Base-by-base conservation (phyloP, 2,888 invertebrate genomes). In the Aspidiotus destructor region DNA sequence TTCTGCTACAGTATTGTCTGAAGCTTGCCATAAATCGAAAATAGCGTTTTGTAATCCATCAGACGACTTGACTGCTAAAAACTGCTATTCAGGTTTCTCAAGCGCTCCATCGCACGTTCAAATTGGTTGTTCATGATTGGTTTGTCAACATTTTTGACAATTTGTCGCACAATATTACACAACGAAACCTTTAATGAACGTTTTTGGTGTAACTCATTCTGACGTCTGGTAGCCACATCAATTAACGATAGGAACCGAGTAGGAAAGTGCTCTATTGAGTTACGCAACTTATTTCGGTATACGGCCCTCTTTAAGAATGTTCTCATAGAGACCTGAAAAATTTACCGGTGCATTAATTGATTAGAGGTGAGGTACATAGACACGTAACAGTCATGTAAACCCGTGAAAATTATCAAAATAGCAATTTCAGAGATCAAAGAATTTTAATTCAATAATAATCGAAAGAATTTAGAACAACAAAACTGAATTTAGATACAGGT, bases 141-240 rank as follows among this genome's bases (percentile, higher is more conserved):
- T 44, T 44, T 44, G 48, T 44, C 48, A 44, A 44, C 48, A 44
- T 44, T 44, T 44, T 44, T 44, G 48, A 44, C 48, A 13, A 44
- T 44, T 44, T 44, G 48, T 44, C 48, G 48, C 48, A 44, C 48
- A 10, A 44, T 44, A 44, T 44, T 44, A 44, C 9, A 44, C 13
- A 44, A 44, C 9, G 9, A 10, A n/a, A n/a, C n/a, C n/a, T n/a
- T n/a, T n/a, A n/a, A n/a, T 8, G 48, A 44, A 13, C 8, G 48
- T 44, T 44, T 44, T 13, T 44, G 48, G 48, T 44, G 48, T 13
- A 44, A 44, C 48, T 44, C 48, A 44, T 44, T 44, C 48, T 44
- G 48, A 44, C 48, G 48, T 44, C 48, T 44, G 48, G 48, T 44
- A 44, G 48, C 48, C 48, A 44, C 48, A 44, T 44, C 48, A 44